Base-by-base conservation (phyloP, 2,797 vertebrate genomes). In the Rhinella marina region DNA sequence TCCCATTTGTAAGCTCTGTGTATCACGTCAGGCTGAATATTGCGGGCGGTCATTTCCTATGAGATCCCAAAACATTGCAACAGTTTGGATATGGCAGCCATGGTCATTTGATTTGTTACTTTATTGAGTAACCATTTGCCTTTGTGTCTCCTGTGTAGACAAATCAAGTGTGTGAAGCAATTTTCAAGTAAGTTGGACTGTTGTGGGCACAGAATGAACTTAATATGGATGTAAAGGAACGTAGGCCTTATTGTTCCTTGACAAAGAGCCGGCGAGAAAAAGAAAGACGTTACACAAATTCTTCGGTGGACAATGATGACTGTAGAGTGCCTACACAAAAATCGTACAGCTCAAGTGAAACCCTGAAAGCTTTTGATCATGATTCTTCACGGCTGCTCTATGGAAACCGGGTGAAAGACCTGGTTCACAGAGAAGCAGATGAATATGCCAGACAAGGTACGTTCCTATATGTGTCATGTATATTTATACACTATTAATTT, bases 141-240 rank as follows among this genome's bases (percentile, higher is more conserved):
- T 86, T 89, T 89, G 62, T 89, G 84, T 89, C 76, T 72, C 72
- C 80, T 73, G 16, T 96, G 91, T 90, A 93, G 92, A 92, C 93
- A 91, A 92, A 86, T 92, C 90, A 92, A 94, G 88, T 92, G 90
- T 93, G 64, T 93, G 92, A 94, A 92, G 90, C 90, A 92, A 94
- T 90, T 92, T 93, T 90, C 88, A 73, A 91, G 82, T 81, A 91
- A 92, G 89, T 90, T 85, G 93, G 92, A 89, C 93, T 90, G 93
- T 94, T 93, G 95, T 88, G 90, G 91, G 11, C 95, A 93, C 95
- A 94, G 96, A 97, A 97, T 99, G 97, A 97, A 94, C 96, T 96
- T 96, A 98, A 96, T 92, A 99, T 99, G 98, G 98, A 99, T 96
- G 97, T 98, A 96, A 99, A 97, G 93, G 98, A 99, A 95, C 97